Conservation (phyloP, 2,113 vertebrate species). For the Neodontobutis hainanensis region DNA sequence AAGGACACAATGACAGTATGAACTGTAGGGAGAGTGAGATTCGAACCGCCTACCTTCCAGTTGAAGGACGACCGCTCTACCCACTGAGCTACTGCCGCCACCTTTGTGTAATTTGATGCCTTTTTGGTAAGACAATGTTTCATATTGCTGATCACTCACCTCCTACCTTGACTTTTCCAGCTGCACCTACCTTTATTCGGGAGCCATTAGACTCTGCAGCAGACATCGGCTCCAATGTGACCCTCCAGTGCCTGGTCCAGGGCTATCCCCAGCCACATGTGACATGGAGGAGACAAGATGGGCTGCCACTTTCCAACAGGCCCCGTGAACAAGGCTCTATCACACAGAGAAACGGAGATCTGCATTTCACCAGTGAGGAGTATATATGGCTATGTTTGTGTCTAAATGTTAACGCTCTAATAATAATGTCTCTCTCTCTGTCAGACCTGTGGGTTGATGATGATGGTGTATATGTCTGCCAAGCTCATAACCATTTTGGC, state of each 20-base stretch:
- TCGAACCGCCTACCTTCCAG: no score
- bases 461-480: constrained; percentile 88
- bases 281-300: constrained; percentile 85
- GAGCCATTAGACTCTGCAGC: constrained; percentile 81
- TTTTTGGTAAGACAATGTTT: no score
- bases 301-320: constrained; percentile 77
- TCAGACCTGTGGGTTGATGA: constrained; percentile 92
- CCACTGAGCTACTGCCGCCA: no score
- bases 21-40: no score
- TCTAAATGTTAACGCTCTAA: background rate
- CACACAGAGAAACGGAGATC: constrained; percentile 80
- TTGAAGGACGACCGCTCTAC: no score
- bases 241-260: constrained; percentile 82
- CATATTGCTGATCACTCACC: constrained; percentile 5
- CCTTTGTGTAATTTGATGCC: no score
- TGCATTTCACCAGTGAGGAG: constrained; percentile 84
- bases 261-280: constrained; percentile 89
- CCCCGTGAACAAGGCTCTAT: constrained; percentile 74
- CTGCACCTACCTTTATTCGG: constrained; percentile 85
- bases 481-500: constrained; percentile 95
- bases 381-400: background rate
- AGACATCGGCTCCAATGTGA: constrained; percentile 89
- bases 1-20: no score
- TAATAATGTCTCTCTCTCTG: background rate
- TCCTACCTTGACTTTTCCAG: constrained; percentile 65